These are phyloP conservation scores for Vireo griseus DNA, from an alignment of 2,797 vertebrate species.

Conservation along the genomic window DNA sequence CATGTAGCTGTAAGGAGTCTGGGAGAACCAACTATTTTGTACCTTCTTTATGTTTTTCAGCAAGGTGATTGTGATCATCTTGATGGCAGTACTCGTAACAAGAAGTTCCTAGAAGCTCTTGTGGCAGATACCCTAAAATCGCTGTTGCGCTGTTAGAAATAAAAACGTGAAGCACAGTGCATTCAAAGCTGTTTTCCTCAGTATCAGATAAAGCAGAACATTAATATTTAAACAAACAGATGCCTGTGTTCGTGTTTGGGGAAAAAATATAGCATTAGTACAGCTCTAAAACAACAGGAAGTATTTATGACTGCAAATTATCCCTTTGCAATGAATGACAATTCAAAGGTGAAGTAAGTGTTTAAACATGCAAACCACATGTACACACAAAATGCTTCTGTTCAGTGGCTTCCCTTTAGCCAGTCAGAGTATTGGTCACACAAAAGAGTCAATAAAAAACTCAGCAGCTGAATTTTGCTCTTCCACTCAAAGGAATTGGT, in stretches of 20 bases:
- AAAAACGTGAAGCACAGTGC: conserved; percentile 17
- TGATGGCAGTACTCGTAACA: conserved; percentile 98
- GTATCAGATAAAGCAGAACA: neutral
- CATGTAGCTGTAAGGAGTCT: neutral
- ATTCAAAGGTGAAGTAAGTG: neutral
- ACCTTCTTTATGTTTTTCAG: conserved; percentile 92
- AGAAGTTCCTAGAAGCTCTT: conserved; percentile 92
- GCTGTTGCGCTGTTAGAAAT: conserved; percentile 84
- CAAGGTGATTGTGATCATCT: conserved; percentile 88
- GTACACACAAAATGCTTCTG: neutral
- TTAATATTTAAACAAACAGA: neutral
- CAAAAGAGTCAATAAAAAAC: neutral
- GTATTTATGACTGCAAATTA: neutral
- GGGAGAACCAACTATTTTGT: neutral
- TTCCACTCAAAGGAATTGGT: neutral
- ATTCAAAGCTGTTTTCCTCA: neutral
- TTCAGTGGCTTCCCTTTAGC: neutral
- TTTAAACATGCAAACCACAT: neutral
- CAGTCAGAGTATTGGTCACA: neutral
- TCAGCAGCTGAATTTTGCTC: neutral
- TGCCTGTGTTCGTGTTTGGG: neutral
- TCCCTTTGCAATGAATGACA: neutral
- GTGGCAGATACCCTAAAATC: conserved; percentile 92
- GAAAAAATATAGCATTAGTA: neutral
- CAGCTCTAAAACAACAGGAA: neutral